A percentile compares a stretch with the other conserved stretches of the same genome.
Evolutionary conservation across 64 coral and sea anemone genomes (phyloP).

Genomic region (Montipora efflorescens): DNA sequence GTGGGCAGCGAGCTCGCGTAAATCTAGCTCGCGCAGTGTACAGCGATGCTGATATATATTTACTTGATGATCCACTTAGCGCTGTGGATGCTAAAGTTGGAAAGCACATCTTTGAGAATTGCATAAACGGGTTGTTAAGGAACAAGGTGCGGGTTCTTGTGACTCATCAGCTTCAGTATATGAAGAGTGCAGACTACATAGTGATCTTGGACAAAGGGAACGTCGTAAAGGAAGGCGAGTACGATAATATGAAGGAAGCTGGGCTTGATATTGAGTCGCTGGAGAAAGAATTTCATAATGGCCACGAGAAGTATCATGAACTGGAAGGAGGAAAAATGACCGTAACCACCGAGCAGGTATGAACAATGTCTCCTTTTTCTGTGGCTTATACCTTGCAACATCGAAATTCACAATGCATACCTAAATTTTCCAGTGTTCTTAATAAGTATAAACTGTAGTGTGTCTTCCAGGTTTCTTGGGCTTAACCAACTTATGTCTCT

Average conservation of each 20-base stretch:
- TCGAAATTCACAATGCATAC: no score
- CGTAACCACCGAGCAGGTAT: constrained; percentile 61
- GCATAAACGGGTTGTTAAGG: constrained; percentile 77
- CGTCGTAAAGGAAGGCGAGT: constrained; percentile 74
- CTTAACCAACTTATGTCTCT: no score
- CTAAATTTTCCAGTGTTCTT: no score
- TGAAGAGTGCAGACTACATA: constrained; percentile 92
- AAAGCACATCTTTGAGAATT: constrained; percentile 96
- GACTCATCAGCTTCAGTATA: constrained; percentile 91
- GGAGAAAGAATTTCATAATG: constrained; percentile 75
- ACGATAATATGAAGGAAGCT: constrained; percentile 77
- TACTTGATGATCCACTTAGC: constrained; percentile 89
- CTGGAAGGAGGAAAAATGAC: constrained; percentile 58
- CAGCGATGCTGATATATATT: constrained; percentile 89
- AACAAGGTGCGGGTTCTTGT: constrained; percentile 86
- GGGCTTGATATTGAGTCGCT: constrained; percentile 88
- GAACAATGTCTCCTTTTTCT: no score
- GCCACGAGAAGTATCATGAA: constrained; percentile 88
- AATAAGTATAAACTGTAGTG: no score
- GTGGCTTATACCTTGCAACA: no score
- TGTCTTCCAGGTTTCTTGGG: no score
- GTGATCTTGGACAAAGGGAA: constrained; percentile 87
- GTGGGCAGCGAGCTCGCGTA: constrained; percentile 91
- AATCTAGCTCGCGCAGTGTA: constrained; percentile 97
- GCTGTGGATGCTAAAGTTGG: constrained; percentile 95